Percentiles rank a stretch among this genome's conserved stretches.
These are phyloP conservation scores for Lepidostoma basale DNA, from an alignment of 1,140 invertebrate genomes.

Conservation along the genomic window DNA sequence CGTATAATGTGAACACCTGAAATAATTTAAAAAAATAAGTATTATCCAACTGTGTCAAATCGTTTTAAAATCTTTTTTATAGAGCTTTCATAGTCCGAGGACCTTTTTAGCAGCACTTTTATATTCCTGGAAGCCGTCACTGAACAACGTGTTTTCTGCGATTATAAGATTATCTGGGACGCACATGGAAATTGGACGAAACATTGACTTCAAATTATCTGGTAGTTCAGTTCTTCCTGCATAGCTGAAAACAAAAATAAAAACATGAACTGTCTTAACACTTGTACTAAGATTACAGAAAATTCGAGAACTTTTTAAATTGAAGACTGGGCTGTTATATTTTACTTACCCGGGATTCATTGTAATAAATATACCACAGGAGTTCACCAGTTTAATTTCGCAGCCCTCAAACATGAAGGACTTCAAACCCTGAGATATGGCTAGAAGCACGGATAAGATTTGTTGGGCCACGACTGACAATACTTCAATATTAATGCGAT, in stretches of 20 bases:
- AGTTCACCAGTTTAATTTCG: constrained; percentile 73
- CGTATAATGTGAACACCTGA: constrained; percentile 73
- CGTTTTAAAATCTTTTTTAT: neutral
- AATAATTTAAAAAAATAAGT: neutral
- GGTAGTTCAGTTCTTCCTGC: constrained; percentile 88
- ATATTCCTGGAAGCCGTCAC: constrained; percentile 84
- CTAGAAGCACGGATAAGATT: constrained; percentile 75
- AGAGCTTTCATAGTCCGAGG: too few relatives aligned
- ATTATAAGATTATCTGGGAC: constrained; percentile 89
- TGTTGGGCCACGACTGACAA: constrained; percentile 87
- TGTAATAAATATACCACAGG: constrained; percentile 88
- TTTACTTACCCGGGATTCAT: constrained; percentile 82
- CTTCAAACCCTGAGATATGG: constrained; percentile 68
- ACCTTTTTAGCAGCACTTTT: constrained; percentile 80
- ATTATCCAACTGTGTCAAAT: neutral
- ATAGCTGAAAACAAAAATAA: constrained; percentile 54
- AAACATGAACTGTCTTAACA: neutral
- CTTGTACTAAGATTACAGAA: neutral
- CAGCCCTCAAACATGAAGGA: constrained; percentile 81
- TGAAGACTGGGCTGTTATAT: neutral
- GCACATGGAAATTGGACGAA: constrained; percentile 94
- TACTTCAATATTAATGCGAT: constrained; percentile 89
- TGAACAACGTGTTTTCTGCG: constrained; percentile 86
- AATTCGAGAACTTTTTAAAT: neutral
- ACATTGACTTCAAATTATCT: constrained; percentile 91